Conservation (phyloP, 2,113 vertebrate species). For the Lethenteron reissneri region DNA sequence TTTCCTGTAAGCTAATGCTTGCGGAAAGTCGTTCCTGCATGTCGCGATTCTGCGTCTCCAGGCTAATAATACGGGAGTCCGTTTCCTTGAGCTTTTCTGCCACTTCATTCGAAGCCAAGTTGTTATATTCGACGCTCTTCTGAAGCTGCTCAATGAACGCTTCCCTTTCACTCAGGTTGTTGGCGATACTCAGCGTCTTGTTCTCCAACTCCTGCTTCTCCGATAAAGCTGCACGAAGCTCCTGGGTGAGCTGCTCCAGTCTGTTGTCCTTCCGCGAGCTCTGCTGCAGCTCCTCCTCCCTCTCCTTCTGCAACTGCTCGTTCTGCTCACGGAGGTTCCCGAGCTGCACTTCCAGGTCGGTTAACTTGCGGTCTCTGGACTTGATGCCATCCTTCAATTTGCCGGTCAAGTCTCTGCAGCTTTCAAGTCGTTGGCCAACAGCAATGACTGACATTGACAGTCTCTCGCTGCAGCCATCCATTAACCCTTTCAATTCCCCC, state of each 20-base stretch:
- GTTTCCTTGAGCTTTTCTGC: constrained; percentile 39
- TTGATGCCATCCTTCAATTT: constrained; percentile 32
- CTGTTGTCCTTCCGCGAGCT: constrained; percentile 42
- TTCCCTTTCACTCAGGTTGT: constrained; percentile 42
- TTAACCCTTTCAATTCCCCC: constrained; percentile 26
- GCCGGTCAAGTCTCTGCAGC: constrained; percentile 24
- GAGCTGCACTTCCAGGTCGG: constrained; percentile 44
- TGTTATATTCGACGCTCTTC: constrained; percentile 37
- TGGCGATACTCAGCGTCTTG: constrained; percentile 30
- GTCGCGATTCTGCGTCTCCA: constrained; percentile 31
- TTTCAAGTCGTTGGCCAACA: constrained; percentile 26
- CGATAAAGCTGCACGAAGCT: constrained; percentile 21
- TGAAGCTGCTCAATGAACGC: constrained; percentile 39
- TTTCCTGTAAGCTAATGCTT: constrained; percentile 28
- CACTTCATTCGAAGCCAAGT: constrained; percentile 29
- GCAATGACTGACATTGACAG: constrained; percentile 24
- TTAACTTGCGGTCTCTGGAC: constrained; percentile 22
- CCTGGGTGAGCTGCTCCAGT: constrained; percentile 35
- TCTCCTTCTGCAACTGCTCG: constrained; percentile 26
- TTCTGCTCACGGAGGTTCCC: constrained; percentile 29
- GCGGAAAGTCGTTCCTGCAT: constrained; percentile 37
- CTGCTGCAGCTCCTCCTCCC: constrained; percentile 34
- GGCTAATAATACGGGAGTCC: constrained; percentile 25
- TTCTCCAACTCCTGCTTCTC: constrained; percentile 41
- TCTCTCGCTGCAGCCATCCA: constrained; percentile 28